phyloP scores from a whole-genome alignment of 2,113 vertebrate genomes.

The Todiramphus saurophagus region DNA sequence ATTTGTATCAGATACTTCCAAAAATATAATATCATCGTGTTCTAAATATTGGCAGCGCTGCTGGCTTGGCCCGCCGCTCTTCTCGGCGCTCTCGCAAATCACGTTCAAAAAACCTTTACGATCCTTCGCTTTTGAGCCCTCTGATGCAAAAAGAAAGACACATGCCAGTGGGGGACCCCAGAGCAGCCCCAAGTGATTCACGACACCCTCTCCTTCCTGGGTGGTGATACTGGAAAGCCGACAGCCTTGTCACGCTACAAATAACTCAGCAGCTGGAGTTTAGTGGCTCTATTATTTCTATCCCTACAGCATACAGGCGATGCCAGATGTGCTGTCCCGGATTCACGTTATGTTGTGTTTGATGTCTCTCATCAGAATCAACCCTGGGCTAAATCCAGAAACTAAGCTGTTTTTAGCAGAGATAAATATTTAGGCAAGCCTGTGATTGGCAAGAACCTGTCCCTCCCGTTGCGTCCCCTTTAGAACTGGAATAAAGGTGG shows the following conservation, averaged over 20 bases:
- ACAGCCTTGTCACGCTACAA: background rate
- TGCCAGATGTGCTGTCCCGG: constrained; percentile 35
- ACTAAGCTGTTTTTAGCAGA: background rate
- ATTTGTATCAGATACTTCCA: constrained; percentile 50
- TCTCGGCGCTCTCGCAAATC: background rate
- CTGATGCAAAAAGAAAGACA: background rate
- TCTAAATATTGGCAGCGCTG: background rate
- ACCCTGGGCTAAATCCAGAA: constrained; percentile 2
- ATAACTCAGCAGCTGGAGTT: constrained; percentile 6
- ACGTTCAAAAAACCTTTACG: background rate
- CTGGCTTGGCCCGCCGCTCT: background rate
- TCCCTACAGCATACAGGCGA: background rate
- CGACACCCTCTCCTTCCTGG: background rate
- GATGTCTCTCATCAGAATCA: constrained; percentile 7
- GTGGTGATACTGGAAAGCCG: background rate
- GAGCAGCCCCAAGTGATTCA: background rate
- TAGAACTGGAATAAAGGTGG: background rate
- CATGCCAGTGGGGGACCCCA: fast-evolving
- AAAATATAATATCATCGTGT: constrained; percentile 26
- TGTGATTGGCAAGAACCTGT: background rate
- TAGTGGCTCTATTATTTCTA: background rate
- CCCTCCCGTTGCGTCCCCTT: background rate
- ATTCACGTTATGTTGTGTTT: background rate
- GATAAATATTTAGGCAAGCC: constrained; percentile 4
- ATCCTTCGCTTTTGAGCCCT: background rate